Evolutionary conservation across 2,113 vertebrate genomes (phyloP).

Genomic region (Callithrix jacchus): DNA sequence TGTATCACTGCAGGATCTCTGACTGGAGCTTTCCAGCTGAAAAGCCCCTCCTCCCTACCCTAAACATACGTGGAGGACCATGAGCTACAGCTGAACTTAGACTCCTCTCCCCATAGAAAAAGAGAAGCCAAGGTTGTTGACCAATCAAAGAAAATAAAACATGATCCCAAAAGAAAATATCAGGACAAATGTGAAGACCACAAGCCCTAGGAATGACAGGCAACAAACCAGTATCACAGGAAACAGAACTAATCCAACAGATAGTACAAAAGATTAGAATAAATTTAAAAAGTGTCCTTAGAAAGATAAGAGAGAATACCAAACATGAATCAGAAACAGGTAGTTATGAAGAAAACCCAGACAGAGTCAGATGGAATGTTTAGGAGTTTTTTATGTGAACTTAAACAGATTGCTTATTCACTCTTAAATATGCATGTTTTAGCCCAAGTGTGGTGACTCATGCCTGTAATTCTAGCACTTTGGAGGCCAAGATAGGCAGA

Average conservation of each 20-base stretch:
- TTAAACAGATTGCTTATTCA: constrained; percentile 59
- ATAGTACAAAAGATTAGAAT: background rate
- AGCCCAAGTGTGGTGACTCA: no score
- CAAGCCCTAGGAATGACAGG: background rate
- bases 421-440: constrained; percentile 57
- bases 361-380: background rate
- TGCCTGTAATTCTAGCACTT: no score
- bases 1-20: background rate
- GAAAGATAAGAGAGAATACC: background rate
- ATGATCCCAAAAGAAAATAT: background rate
- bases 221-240: background rate
- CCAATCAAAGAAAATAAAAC: background rate
- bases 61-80: background rate
- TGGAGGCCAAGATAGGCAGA: no score
- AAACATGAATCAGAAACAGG: background rate
- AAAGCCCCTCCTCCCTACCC: background rate
- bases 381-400: background rate
- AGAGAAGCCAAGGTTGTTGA: background rate
- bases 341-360: background rate
- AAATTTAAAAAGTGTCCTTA: background rate
- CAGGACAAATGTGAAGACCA: background rate
- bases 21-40: background rate
- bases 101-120: background rate
- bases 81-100: background rate
- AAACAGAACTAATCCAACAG: background rate